These are phyloP conservation scores for Ochotona princeps DNA, from an alignment of 2,113 vertebrate genomes.

Conservation along the genomic window DNA sequence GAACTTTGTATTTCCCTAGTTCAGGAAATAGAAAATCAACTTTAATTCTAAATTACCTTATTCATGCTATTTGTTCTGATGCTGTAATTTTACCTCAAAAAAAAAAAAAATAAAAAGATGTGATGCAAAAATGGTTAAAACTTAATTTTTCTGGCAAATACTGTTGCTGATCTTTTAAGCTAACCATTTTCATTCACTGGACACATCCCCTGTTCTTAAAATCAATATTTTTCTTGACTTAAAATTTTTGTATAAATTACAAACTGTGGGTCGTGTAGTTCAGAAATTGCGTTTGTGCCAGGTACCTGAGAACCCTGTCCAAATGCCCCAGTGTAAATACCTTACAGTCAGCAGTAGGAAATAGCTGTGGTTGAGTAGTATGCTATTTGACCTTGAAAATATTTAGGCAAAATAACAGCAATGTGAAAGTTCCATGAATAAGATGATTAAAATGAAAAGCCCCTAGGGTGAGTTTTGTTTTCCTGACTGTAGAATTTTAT, in stretches of 20 bases:
- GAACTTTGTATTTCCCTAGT: slow-evolving; percentile 15
- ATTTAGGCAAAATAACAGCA: not conserved
- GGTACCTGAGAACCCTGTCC: not conserved
- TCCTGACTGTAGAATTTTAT: not conserved
- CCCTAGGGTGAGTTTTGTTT: not conserved
- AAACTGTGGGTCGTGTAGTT: not conserved
- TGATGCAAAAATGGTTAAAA: not conserved
- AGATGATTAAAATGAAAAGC: not conserved
- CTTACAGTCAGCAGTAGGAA: not conserved
- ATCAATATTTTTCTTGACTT: not conserved
- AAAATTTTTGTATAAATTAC: not conserved
- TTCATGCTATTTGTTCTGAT: not conserved
- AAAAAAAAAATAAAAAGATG: not conserved
- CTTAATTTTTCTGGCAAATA: not conserved
- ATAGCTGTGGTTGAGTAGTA: not conserved
- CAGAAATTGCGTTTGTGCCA: not conserved
- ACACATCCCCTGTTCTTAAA: not conserved
- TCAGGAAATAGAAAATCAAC: not conserved
- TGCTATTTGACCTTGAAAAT: not conserved
- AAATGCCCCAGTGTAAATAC: not conserved
- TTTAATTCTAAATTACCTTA: not conserved
- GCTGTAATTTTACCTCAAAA: not conserved
- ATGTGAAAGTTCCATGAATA: not conserved
- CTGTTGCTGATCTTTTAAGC: not conserved
- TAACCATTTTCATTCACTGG: not conserved